Conservation (phyloP, 2,888 invertebrate species). For the Dusona sp. region DNA sequence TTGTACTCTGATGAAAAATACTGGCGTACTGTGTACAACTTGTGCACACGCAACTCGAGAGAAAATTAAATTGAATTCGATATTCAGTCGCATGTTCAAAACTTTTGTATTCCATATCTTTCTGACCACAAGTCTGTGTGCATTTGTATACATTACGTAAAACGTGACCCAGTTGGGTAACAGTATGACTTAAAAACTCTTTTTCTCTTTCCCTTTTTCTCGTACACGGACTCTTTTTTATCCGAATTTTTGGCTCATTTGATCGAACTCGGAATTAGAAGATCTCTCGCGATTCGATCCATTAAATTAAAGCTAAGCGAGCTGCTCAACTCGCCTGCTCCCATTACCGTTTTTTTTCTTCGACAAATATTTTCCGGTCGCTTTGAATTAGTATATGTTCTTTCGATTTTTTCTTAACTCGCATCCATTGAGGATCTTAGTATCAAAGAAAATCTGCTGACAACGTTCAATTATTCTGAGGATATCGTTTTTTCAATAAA, state of each 20-base stretch:
- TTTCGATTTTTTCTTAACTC: not conserved
- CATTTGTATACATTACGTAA: conserved; percentile 10
- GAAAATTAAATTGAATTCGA: conserved; percentile 63
- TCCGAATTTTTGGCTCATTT: conserved; percentile 25
- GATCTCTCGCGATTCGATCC: conserved; percentile 38
- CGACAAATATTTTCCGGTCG: not conserved
- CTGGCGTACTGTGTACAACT: conserved; percentile 30
- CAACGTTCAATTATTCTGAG: too few species aligned
- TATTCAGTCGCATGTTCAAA: conserved; percentile 38
- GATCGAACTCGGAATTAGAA: conserved; percentile 30
- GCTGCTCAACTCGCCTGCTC: conserved; percentile 43
- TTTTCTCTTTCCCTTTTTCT: not conserved
- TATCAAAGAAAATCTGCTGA: too few species aligned
- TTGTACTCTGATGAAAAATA: conserved; percentile 30
- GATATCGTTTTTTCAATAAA: not conserved
- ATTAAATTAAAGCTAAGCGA: conserved; percentile 55
- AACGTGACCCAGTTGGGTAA: conserved; percentile 58
- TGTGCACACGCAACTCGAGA: conserved; percentile 42
- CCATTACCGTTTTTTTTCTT: not conserved
- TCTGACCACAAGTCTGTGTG: conserved; percentile 31
- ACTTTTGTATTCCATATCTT: conserved; percentile 30
- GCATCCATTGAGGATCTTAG: not conserved
- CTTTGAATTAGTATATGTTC: not conserved
- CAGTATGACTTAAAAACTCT: conserved; percentile 12
- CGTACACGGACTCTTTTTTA: not conserved